Evolutionary conservation across 2,888 invertebrate genomes (phyloP).

Genomic region (Cephus spinipes): DNA sequence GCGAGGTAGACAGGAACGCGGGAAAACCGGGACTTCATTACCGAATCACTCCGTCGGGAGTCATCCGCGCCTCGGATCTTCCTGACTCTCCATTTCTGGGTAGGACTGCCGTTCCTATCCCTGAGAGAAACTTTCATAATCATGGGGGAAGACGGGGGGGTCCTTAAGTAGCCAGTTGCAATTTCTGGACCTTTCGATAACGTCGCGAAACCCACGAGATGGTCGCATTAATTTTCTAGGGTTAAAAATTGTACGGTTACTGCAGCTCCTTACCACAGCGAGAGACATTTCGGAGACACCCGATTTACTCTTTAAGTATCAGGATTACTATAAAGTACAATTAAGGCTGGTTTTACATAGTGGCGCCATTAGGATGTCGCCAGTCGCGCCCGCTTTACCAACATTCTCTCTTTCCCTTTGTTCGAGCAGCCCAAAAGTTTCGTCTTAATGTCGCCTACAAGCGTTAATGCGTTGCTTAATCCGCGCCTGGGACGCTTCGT

Average conservation of each 20-base stretch:
- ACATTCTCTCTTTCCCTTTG: neutral
- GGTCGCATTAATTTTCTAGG: neutral
- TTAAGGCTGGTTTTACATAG: neutral
- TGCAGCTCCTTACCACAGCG: neutral
- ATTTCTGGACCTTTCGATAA: neutral
- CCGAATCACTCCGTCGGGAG: conserved; percentile 62
- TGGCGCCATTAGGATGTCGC: neutral
- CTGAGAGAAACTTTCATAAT: neutral
- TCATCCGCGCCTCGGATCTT: conserved; percentile 56
- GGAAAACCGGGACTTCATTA: conserved; percentile 58
- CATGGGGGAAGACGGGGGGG: neutral
- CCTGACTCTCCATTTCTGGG: conserved; percentile 48
- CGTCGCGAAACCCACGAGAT: neutral
- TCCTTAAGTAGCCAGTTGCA: neutral
- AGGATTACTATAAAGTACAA: neutral
- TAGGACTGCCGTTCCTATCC: neutral
- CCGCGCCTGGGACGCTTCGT: neutral
- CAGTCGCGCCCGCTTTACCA: neutral
- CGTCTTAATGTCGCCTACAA: neutral
- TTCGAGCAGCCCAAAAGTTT: neutral
- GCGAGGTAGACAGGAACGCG: conserved; percentile 15
- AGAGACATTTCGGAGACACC: neutral
- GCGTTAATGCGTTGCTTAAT: neutral
- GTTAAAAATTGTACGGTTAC: too few relatives aligned
- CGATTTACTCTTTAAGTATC: neutral